Evolutionary conservation across 2,797 vertebrate species (phyloP), one percentile per base, ranked within the genome.

Genomic region (Oryzias dopingdopingensis): DNA sequence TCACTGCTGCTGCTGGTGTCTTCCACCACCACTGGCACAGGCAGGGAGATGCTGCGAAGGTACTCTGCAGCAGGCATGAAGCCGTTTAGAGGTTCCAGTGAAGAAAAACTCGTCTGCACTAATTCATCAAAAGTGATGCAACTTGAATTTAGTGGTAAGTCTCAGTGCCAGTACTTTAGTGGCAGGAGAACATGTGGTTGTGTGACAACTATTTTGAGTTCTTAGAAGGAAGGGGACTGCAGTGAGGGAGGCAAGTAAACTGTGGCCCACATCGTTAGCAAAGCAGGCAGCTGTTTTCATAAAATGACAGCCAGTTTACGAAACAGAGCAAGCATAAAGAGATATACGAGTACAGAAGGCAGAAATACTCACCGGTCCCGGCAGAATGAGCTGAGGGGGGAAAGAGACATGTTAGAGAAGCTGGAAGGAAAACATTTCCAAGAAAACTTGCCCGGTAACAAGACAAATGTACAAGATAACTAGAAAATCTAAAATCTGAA

Each of bases 1-100:
- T 99, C 97, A 24, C 97, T 98, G 90, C 96, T 98, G 88, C 97
- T 99, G 68, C 93, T 94, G 26, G 96, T 96, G 82, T 99, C 97
- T 85, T 99, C 97, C 45, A 98, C 94, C 80, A 99, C 92, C 67
- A 99, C 97, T 0, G 97, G 96, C 10, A 99, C 96, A 0, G 97
- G 97, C 74, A 99, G 87, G 40, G 97, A 99, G 78, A 99, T 95
- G 54, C 97, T 99, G 70, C 97, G 92, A 14, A 98, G 90, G 65
- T 98, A 99, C 59, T 99, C 97, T 97, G 77, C 32, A 37, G 42
- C 58, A 45, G 46, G 57, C 49, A 67, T n/a, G 32, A 37, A 12
- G 32, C 12, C 32, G 32, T 12, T 37, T 37, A 37, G 32, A 37
- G 32, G 20, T 10, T 37, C 32, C 32, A 37, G 32, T 10, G 32